Conservation (phyloP, 2,888 invertebrate genomes). For the Agrochola circellaris region DNA sequence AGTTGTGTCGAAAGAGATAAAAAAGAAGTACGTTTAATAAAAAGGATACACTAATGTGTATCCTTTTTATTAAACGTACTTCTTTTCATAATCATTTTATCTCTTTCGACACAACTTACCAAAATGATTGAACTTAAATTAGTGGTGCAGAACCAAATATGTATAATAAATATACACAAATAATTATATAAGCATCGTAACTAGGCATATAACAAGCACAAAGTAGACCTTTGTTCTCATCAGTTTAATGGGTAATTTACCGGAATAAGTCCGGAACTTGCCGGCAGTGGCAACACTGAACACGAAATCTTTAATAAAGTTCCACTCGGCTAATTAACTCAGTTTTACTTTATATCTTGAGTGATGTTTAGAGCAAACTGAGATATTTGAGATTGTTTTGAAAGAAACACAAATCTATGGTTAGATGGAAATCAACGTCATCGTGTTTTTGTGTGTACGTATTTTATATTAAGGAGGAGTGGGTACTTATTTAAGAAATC, state of each 20-base stretch:
- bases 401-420: neutral
- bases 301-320: slow-evolving; percentile 70
- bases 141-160: slow-evolving; percentile 23
- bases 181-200: slow-evolving; percentile 28
- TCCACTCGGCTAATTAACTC: slow-evolving; percentile 66
- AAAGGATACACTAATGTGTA: too few relatives aligned
- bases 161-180: too few relatives aligned
- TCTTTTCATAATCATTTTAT: neutral
- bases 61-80: neutral
- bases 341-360: slow-evolving; percentile 49
- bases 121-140: slow-evolving; percentile 18
- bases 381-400: slow-evolving; percentile 20
- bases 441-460: neutral
- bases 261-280: slow-evolving; percentile 69
- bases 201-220: slow-evolving; percentile 45
- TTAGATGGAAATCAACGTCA: neutral
- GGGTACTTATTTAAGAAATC: neutral
- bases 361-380: slow-evolving; percentile 12
- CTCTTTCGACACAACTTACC: neutral
- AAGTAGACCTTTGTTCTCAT: slow-evolving; percentile 63
- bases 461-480: neutral
- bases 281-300: slow-evolving; percentile 58
- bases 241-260: slow-evolving; percentile 71
- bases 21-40: neutral
- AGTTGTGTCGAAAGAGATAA: neutral